Conservation (phyloP, 2,888 invertebrate genomes). For the Agonopterix heracliana region DNA sequence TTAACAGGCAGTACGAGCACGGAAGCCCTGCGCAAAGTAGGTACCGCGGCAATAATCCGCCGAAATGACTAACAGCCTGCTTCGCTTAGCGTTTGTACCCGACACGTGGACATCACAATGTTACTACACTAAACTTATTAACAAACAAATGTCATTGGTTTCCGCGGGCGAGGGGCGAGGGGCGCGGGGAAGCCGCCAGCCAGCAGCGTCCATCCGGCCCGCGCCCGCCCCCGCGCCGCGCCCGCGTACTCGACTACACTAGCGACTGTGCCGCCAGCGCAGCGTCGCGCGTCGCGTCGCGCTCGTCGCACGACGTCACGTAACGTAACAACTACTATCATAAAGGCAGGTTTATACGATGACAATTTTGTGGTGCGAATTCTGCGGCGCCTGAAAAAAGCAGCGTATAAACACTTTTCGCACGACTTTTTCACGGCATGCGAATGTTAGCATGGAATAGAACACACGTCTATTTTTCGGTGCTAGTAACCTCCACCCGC, state of each 20-base stretch:
- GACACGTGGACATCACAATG: slow-evolving; percentile 26
- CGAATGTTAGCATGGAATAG: no score
- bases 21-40: not conserved
- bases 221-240: no score
- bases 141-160: slow-evolving; percentile 5
- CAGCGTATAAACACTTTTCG: no score
- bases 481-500: no score
- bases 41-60: not conserved
- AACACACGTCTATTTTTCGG: no score
- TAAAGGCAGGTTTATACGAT: no score
- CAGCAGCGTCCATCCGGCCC: no score
- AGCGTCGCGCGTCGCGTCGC: not conserved
- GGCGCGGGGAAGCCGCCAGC: no score
- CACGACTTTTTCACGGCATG: no score
- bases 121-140: slow-evolving; percentile 8
- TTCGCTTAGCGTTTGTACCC: slow-evolving; percentile 27
- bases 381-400: no score
- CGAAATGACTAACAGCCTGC: slow-evolving; percentile 11
- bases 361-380: no score
- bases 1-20: not conserved
- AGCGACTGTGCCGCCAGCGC: not conserved
- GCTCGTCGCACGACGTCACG: not conserved
- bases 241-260: no score
- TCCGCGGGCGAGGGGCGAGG: not conserved
- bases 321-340: slow-evolving; percentile 24